Conservation (phyloP, 64 coral and sea anemone species). For the Porites australiensis region DNA sequence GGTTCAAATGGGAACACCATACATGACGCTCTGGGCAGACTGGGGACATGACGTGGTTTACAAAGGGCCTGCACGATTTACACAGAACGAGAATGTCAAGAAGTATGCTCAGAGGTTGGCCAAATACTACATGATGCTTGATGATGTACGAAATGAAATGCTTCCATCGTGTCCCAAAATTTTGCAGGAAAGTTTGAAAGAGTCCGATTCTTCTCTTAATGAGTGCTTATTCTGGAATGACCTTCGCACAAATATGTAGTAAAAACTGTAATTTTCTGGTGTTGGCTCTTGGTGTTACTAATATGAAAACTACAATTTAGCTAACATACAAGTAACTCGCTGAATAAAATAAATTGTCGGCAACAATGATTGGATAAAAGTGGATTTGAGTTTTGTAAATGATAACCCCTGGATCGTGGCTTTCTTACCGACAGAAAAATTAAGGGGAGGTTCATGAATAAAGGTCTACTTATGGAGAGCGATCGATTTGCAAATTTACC, state of each 20-base stretch:
- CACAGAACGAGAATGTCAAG: neutral
- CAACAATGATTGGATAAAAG: too few species aligned
- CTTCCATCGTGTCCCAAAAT: neutral
- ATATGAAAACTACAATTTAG: too few species aligned
- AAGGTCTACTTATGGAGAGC: too few species aligned
- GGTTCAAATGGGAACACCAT: slow-evolving; percentile 56
- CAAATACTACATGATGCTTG: slow-evolving; percentile 54
- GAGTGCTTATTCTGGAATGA: slow-evolving; percentile 47
- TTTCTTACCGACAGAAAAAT: too few species aligned
- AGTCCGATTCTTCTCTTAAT: neutral
- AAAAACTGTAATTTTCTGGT: neutral
- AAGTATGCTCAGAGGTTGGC: slow-evolving; percentile 25
- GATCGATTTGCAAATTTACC: too few species aligned
- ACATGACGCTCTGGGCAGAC: slow-evolving; percentile 66
- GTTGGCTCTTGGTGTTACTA: too few species aligned
- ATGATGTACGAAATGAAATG: slow-evolving; percentile 33
- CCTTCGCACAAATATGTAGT: slow-evolving; percentile 19
- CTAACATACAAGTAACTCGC: too few species aligned
- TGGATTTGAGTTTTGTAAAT: too few species aligned
- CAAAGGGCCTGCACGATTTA: slow-evolving; percentile 11
- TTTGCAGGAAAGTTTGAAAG: neutral
- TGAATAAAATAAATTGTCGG: too few species aligned
- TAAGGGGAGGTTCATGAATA: too few species aligned
- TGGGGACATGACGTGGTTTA: slow-evolving; percentile 43
- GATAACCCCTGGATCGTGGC: too few species aligned